Evolutionary conservation across 1,140 invertebrate genomes (phyloP), one percentile per base, ranked within the genome.

Genomic region (Conus ventricosus): DNA sequence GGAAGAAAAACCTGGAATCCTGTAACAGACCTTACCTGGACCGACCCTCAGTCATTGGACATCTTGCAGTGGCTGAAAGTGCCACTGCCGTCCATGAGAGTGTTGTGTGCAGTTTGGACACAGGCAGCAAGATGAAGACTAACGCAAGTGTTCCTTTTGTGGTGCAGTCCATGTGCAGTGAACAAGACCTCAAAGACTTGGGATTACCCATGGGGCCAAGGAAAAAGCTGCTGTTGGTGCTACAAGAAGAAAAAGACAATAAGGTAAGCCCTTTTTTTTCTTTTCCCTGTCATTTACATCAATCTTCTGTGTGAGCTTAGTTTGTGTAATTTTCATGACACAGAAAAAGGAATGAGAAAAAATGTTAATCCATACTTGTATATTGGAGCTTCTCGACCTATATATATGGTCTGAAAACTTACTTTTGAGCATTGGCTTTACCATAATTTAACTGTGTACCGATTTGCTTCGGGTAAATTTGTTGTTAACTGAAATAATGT

Each of bases 181-280:
- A 96, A 63, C 89, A 91, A 87, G 96, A 96, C 92, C 90, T 96
- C 10, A 95, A 95, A 90, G 94, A 95, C 88, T 88, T 96, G n/a
- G 96, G 95, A 60, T 85, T 96, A 71, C 95, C 95, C 0, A 92
- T 96, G 92, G 96, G 96, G 39, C 95, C 96, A 60, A 92, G 95
- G 51, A 96, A 95, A 88, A 96, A 96, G 90, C 91, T 96, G 15
- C 90, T 91, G 76, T 93, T 92, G 54, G 90, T 94, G 80, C 83
- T 95, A 5, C 93, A 91, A 85, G 94, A 95, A 85, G 91, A 93
- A 75, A 85, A 93, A 88, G 83, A 92, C n/a, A 93, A 92, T 91
- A 93, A 94, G 92, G 93, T 94, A 91, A 71, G 11, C 60, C 6
- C 39, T 39, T 11, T 20, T 71, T n/a, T 20, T 23, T 71, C 11